Evolutionary conservation across 30 jellyfish, hydroid and myxozoan genomes (phyloP), one percentile per base, ranked within the genome.

Genomic region (Catostylus mosaicus): DNA sequence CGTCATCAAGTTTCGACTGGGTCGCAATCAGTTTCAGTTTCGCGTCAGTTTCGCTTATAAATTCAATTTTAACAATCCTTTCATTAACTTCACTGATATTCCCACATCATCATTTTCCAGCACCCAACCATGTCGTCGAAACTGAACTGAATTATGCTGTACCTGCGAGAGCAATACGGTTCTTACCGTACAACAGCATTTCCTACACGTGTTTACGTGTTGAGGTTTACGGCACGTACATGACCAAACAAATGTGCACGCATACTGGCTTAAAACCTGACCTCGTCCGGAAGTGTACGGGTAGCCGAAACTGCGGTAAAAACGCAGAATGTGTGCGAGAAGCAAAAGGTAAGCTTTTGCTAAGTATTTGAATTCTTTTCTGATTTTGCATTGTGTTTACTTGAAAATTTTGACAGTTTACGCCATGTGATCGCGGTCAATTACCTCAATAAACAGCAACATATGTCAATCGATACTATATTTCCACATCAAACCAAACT

Each of bases 141-240:
- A 40, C 85, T 1, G 67, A 63, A 37, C 84, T 92, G 43, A 80
- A 56, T 29, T 80, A 83, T 45, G 96, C 90, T 14, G 84, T 86
- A 2, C 96, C 91, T 1, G 98, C 96, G 30, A 62, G 88, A 62
- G 95, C 93, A 57, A 50, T 92, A 31, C 89, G 97, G 33, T 45
- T 92, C 73, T 92, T 70, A 60, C 98, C 97, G 29, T 79, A 43
- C 33, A 69, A 75, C 48, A 5, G 27, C 51, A 51, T 46, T 23
- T 29, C 75, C 24, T 43, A 52, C 46, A 57, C 91, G 31, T 92
- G 98, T 74, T 4, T 92, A 26, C 92, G 97, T 19, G 76, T 87
- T 1, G 98, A 92, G 23, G 62, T 86, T 60, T 92, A 92, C 59
- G 98, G 98, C 1, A 40, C 80, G 46, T 92, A 92, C 92, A 64